Base-by-base conservation (phyloP, 2,113 vertebrate species). In the Labeo rohita region DNA sequence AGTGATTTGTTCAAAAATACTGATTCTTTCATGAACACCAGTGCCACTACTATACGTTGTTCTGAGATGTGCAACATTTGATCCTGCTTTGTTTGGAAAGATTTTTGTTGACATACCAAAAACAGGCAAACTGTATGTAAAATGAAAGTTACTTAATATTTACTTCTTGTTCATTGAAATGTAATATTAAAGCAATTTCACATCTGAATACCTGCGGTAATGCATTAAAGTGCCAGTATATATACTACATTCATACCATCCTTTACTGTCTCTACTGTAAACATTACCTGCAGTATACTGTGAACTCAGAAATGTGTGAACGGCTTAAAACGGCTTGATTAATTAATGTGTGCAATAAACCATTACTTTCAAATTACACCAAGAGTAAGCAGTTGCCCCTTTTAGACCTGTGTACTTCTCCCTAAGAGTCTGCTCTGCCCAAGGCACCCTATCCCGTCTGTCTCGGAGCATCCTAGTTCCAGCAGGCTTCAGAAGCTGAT, bases 401-500 rank as follows among this genome's bases (percentile, higher is more conserved):
- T 18, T 52, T 18, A 56, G 50, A 18, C 49, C 36, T 16, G 9
- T 11, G 15, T 56, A 11, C 10, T 21, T 21, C 56, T 50, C 59
- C 34, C 73, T 6, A 28, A 12, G 74, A 49, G 34, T 66, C 56
- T 52, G 23, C 34, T 85, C 61, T 28, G 49, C 56, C 78, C 78
- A 28, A 59, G 76, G 50, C 78, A 43, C 78, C 52, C 8, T 73
- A 73, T 59, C 85, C 76, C 39, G 10, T 39, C 70, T 63, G 16
- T 74, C 80, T 82, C 52, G 7, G 34, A 34, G 74, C 63, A 66
- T 78, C 43, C 43, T 12, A 65, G 21, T 63, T 50, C 77, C 54
- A 34, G 39, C 85, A 39, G 66, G 45, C 79, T 49, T 81, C 28
- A 43, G 11, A 68, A 50, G n/a, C 59, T 80, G 78, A 82, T 84